phyloP scores from a whole-genome alignment of 2,888 invertebrate genomes.

The Minunthozetes semirufus region DNA sequence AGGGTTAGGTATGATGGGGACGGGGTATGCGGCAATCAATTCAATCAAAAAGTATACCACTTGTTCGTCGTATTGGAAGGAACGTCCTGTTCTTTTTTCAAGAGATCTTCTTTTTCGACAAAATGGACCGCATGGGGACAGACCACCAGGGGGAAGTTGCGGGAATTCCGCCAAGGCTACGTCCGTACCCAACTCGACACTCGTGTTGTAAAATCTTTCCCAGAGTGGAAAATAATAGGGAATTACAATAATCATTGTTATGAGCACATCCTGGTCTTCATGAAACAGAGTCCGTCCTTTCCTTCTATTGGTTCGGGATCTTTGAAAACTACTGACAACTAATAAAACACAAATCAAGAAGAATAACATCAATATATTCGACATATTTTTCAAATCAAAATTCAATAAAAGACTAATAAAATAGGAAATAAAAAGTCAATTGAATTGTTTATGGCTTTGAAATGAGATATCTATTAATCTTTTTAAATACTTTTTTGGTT shows the following conservation, averaged over 20 bases:
- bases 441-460: too few relatives aligned
- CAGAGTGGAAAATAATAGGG: constrained; percentile 26
- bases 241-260: constrained; percentile 15
- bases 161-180: constrained; percentile 24
- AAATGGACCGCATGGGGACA: neutral
- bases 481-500: too few relatives aligned
- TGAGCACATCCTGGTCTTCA: constrained; percentile 23
- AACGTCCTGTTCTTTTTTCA: neutral
- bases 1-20: constrained; percentile 11
- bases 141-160: neutral
- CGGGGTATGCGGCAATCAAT: constrained; percentile 12
- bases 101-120: neutral
- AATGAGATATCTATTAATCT: too few relatives aligned
- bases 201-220: constrained; percentile 23
- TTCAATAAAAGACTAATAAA: too few relatives aligned
- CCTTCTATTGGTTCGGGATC: neutral
- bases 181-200: neutral
- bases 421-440: too few relatives aligned
- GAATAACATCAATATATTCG: too few relatives aligned
- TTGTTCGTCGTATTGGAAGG: constrained; percentile 7
- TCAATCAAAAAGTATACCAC: neutral
- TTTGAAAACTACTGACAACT: too few relatives aligned
- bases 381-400: too few relatives aligned
- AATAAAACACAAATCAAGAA: too few relatives aligned
- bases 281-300: constrained; percentile 7